These are phyloP conservation scores for Cotesia glomerata DNA, from an alignment of 1,140 invertebrate genomes.

Conservation along the genomic window DNA sequence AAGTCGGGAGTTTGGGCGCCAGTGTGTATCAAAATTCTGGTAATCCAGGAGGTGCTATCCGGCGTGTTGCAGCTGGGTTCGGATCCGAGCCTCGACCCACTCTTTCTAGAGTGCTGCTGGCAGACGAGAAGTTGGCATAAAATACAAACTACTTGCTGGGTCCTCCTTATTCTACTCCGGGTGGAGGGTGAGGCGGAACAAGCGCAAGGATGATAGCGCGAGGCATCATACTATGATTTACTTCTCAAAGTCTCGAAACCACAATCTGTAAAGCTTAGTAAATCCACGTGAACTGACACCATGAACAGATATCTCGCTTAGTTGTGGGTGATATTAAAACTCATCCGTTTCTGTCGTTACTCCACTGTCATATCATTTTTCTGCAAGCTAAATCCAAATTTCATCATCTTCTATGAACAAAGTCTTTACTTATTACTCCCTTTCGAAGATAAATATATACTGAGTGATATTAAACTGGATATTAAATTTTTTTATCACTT, in stretches of 20 bases:
- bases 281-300: constrained; percentile 19
- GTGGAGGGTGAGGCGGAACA: background rate
- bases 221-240: constrained; percentile 20
- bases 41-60: constrained; percentile 16
- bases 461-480: background rate
- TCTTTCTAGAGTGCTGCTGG: background rate
- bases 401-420: background rate
- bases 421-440: background rate
- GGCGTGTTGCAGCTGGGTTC: constrained; percentile 11
- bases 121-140: constrained; percentile 8
- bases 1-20: constrained; percentile 2
- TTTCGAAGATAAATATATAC: background rate
- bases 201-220: background rate
- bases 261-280: constrained; percentile 26
- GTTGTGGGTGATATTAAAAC: constrained; percentile 15
- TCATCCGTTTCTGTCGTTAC: constrained; percentile 15
- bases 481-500: background rate
- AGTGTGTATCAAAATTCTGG: constrained; percentile 21
- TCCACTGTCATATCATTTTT: constrained; percentile 4
- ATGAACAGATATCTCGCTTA: constrained; percentile 1
- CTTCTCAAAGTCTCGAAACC: constrained; percentile 25
- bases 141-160: constrained; percentile 16
- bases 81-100: background rate
- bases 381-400: constrained; percentile 14
- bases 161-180: background rate